A percentile compares a stretch with the other conserved stretches of the same genome.
Evolutionary conservation across 1,140 invertebrate genomes (phyloP).

Genomic region (Vanessa atalanta): DNA sequence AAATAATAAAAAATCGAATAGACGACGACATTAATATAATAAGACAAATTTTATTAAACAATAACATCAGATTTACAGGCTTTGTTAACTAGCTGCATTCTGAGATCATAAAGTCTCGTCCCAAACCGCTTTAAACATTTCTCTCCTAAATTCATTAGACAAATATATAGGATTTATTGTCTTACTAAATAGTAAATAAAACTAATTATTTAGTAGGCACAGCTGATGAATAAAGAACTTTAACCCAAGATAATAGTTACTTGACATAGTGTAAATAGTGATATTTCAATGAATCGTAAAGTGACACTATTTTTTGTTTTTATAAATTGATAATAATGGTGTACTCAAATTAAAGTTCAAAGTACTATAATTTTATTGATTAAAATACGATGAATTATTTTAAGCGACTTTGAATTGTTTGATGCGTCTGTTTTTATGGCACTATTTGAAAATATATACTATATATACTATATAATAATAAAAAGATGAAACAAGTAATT

Average conservation of each 20-base stretch:
- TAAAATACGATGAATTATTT: neutral
- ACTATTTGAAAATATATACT: no score
- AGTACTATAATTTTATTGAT: no score
- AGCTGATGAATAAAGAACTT: conserved; percentile 21
- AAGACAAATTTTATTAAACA: no score
- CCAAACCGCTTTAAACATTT: neutral
- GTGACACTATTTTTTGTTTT: conserved; percentile 12
- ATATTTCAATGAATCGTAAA: conserved; percentile 9
- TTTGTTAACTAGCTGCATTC: neutral
- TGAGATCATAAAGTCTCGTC: neutral
- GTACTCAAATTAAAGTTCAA: no score
- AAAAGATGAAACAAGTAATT: no score
- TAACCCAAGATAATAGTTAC: conserved; percentile 30
- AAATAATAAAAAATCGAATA: no score
- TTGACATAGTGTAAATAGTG: conserved; percentile 19
- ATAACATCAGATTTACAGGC: no score
- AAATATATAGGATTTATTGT: neutral
- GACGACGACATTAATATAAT: no score
- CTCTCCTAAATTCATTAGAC: neutral
- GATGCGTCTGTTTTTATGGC: no score
- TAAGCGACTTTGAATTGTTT: no score
- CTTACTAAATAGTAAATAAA: neutral
- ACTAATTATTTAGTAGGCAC: conserved; percentile 5
- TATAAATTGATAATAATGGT: neutral
- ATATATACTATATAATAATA: no score